Evolutionary conservation across 2,888 invertebrate species (phyloP).

Genomic region (Muscina levida): DNA sequence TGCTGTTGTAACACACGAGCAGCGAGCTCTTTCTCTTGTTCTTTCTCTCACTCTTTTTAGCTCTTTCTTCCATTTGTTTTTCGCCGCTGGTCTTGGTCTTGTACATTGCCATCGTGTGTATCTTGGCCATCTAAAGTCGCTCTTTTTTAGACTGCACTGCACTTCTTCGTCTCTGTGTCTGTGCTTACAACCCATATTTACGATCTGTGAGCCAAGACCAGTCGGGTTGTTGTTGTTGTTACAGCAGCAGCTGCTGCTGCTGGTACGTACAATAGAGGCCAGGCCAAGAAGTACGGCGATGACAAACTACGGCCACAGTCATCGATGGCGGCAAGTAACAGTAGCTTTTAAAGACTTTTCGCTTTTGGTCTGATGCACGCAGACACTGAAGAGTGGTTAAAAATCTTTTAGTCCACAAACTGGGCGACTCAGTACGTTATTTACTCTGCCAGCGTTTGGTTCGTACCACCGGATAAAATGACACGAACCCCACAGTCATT

Average conservation of each 20-base stretch:
- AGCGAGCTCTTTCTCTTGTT: background rate
- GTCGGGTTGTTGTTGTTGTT: conserved; percentile 5
- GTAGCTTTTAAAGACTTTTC: conserved; percentile 51
- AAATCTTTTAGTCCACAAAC: conserved; percentile 57
- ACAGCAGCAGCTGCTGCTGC: too few relatives aligned
- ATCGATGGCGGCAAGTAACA: conserved; percentile 38
- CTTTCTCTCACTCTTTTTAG: conserved; percentile 42
- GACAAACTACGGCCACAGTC: conserved; percentile 45
- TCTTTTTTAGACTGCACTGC: conserved; percentile 65
- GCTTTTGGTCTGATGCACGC: conserved; percentile 56
- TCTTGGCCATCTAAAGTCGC: conserved; percentile 56
- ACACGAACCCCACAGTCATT: conserved; percentile 58
- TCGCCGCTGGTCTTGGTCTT: conserved; percentile 48
- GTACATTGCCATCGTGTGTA: conserved; percentile 33
- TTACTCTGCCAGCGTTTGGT: conserved; percentile 54
- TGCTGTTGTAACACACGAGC: background rate
- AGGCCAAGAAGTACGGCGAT: conserved; percentile 54
- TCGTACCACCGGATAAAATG: conserved; percentile 49
- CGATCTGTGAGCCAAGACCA: conserved; percentile 3
- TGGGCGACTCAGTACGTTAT: conserved; percentile 54
- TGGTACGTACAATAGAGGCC: conserved; percentile 40
- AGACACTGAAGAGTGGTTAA: conserved; percentile 55
- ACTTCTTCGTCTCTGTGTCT: conserved; percentile 71
- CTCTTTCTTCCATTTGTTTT: conserved; percentile 36
- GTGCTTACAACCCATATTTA: conserved; percentile 23